Evolutionary conservation across 2,113 vertebrate species (phyloP), one percentile per base, ranked within the genome.

Genomic region (Gymnorhina tibicen): DNA sequence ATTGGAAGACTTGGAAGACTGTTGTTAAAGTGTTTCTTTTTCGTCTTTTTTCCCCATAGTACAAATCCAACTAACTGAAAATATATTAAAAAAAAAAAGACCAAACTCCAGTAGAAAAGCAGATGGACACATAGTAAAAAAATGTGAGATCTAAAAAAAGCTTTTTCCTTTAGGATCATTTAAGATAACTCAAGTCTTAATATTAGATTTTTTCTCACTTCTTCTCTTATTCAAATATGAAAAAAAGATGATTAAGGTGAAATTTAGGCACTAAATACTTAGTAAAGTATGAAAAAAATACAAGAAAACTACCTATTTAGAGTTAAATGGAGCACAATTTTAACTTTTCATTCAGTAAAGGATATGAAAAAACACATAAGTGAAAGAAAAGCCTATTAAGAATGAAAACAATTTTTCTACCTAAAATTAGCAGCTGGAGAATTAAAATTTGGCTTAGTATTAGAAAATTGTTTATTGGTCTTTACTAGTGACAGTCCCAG

Each of bases 391-490:
- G 10, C 30, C 13, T 69, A 70, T 63, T 83, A 93, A 90, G 24
- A 90, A 90, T 39, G 16, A 90, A 95, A 85, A 73, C 7, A 85
- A 30, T 72, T 60, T 94, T 96, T 89, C 59, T 74, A n/a, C 30
- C 24, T 83, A 88, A 74, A 95, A 91, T 94, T 82, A 94, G 58
- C 66, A 79, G 12, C 70, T 58, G 39, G 70, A 87, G 59, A 85
- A 39, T 66, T 96, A 67, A 39, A 90, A 84, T 52, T 88, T 74
- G 59, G 35, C 27, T 87, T 79, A 58, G 14, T 73, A 94, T 87
- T 85, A 87, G 21, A 21, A 76, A 94, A 76, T 70, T 85, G 46
- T 93, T 94, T 94, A 80, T 96, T 94, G 35, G 55, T 83, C 19
- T 78, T 91, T 32, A 68, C 4, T 64, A 91, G 39, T 87, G 24